Conservation (phyloP, 2,113 vertebrate genomes). For the Martes martes region DNA sequence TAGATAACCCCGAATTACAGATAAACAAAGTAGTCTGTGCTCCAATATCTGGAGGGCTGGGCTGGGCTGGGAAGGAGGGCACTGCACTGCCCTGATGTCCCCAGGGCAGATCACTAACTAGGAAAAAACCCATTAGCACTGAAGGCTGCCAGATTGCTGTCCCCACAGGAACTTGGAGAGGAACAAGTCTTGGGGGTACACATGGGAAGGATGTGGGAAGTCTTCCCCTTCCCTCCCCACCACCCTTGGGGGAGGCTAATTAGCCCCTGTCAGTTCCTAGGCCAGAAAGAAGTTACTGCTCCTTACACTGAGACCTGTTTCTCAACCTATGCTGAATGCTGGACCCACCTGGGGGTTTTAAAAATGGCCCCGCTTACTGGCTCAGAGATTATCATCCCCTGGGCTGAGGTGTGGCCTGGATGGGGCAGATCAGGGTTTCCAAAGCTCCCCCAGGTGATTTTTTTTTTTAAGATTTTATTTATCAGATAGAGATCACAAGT, state of each 20-base stretch:
- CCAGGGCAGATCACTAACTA: neutral
- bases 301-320: neutral
- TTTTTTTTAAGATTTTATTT: no score
- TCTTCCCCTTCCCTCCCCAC: neutral
- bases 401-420: neutral
- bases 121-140: slow-evolving; percentile 15
- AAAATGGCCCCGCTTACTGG: neutral
- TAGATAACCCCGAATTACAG: neutral
- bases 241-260: neutral
- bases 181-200: neutral
- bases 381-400: neutral
- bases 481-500: no score
- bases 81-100: neutral
- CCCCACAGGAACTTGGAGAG: neutral
- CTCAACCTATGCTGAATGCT: neutral
- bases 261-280: neutral
- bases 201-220: neutral
- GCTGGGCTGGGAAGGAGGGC: neutral
- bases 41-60: neutral
- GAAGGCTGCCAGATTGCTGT: neutral
- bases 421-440: neutral
- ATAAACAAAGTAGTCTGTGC: neutral
- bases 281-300: neutral
- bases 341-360: neutral
- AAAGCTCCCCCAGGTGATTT: neutral